Evolutionary conservation across 23 tunicate genomes (phyloP).

Genomic region (Trididemnum miniatum): DNA sequence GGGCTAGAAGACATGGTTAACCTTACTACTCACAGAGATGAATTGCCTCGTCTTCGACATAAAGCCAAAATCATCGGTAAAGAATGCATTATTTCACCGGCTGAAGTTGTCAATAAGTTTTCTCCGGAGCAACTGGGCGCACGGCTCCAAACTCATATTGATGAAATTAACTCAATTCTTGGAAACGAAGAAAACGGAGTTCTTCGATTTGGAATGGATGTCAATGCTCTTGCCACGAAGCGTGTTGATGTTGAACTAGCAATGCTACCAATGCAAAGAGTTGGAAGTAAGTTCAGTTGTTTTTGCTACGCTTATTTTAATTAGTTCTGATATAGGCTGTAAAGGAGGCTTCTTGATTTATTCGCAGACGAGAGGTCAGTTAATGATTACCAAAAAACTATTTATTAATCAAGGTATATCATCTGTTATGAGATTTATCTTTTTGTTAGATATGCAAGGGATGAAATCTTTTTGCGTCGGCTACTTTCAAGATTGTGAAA

Average conservation of each 20-base stretch:
- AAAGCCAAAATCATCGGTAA: constrained; percentile 36
- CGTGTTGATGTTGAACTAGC: not conserved
- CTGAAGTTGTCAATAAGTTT: not conserved
- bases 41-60: not conserved
- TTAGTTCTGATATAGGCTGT: no score
- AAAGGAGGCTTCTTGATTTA: no score
- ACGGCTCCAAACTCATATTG: not conserved
- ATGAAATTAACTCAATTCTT: constrained; percentile 20
- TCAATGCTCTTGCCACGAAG: constrained; percentile 3
- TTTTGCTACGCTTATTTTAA: no score
- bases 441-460: no score
- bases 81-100: constrained; percentile 8
- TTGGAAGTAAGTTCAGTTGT: constrained; percentile 18
- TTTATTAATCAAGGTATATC: no score
- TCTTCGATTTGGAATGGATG: not conserved
- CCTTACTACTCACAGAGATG: not conserved
- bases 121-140: not conserved
- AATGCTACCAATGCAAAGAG: not conserved
- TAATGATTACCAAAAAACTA: no score
- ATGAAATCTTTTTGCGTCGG: no score
- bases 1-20: constrained; percentile 8
- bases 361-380: no score
- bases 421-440: no score
- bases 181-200: not conserved
- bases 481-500: no score